Percentiles rank a stretch among this genome's conserved stretches.
Conservation (phyloP, 2,888 invertebrate genomes). For the Megaustenia siamemsis region DNA sequence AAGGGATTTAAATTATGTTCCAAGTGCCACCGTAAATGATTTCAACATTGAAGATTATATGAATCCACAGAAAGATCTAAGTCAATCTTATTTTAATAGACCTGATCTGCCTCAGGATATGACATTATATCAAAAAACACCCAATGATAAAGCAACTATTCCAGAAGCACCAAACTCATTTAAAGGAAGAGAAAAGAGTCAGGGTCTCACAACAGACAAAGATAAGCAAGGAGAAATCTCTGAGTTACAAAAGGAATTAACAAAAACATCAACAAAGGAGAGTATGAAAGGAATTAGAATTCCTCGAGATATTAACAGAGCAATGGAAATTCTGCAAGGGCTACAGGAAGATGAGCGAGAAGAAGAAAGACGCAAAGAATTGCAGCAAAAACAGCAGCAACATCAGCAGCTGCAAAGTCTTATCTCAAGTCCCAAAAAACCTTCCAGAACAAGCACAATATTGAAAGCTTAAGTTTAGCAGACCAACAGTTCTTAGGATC, state of each 20-base stretch:
- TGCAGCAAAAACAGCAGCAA: conserved; percentile 34
- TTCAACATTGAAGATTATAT: conserved; percentile 54
- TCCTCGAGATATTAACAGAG: conserved; percentile 53
- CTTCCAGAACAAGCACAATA: conserved; percentile 50
- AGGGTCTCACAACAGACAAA: conserved; percentile 9
- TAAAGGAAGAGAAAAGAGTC: conserved; percentile 40
- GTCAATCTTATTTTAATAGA: conserved; percentile 45
- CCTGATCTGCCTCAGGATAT: conserved; percentile 51
- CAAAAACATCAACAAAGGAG: conserved; percentile 51
- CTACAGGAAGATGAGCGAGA: conserved; percentile 51
- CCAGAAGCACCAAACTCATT: conserved; percentile 10
- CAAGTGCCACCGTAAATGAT: conserved; percentile 44
- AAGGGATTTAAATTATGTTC: conserved; percentile 33
- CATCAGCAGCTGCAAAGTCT: conserved; percentile 32
- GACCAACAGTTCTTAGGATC: conserved; percentile 43
- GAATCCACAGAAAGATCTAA: conserved; percentile 40
- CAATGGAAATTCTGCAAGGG: conserved; percentile 51
- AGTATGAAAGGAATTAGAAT: conserved; percentile 52
- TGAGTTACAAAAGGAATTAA: conserved; percentile 52
- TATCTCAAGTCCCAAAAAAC: conserved; percentile 43
- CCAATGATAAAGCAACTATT: conserved; percentile 24
- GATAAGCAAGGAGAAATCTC: conserved; percentile 44
- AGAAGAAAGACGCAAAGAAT: conserved; percentile 43
- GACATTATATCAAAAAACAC: conserved; percentile 51
- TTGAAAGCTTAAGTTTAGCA: conserved; percentile 38